Base-by-base conservation (phyloP, 2,113 vertebrate genomes). In the Albula glossodonta region DNA sequence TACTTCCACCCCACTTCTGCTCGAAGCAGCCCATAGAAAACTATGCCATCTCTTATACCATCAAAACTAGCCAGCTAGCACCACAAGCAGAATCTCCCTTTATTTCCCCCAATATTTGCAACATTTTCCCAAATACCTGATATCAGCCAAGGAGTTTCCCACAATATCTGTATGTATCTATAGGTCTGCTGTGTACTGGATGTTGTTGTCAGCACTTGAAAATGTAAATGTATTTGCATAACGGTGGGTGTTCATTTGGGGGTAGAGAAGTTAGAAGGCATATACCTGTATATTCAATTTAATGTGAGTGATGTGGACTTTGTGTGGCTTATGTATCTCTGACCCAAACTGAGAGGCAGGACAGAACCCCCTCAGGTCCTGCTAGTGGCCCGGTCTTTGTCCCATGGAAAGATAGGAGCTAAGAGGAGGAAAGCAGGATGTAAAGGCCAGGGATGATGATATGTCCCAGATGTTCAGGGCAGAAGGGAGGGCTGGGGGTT, bases 381-480 rank as follows among this genome's bases (percentile, higher is more conserved):
- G 3, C n/a, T 17, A 22, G 22, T 8, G 17, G 63, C 19, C 63
- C 19, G 5, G 19, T 22, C 17, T n/a, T 2, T 70, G 19, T 70
- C 63, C 63, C 70, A 74, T 31, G 3, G 70, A 31, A 1, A 3
- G 5, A 2, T 4, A 19, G 60, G 60, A 66, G 60, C 17, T 11
- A 19, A 66, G 2, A 66, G 60, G 60, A 66, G 60, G 60, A 66
- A 3, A 74, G 70, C 5, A 31, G 70, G 13, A n/a, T 4, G 22
- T 6, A 31, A 15, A 63, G 70, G 70, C 70, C 70, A 74, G 70
- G 70, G 70, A 31, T 10, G 25, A 74, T 74, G 70, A 74, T 74
- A 31, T 31, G 70, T 74, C 70, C 70, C 70, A 74, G 70, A 74
- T 74, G 70, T 70, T 70, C 63, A n/a, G 63, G 63, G 63, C 31